Evolutionary conservation across 2,888 invertebrate genomes (phyloP).

Genomic region (Epinotia demarniana): DNA sequence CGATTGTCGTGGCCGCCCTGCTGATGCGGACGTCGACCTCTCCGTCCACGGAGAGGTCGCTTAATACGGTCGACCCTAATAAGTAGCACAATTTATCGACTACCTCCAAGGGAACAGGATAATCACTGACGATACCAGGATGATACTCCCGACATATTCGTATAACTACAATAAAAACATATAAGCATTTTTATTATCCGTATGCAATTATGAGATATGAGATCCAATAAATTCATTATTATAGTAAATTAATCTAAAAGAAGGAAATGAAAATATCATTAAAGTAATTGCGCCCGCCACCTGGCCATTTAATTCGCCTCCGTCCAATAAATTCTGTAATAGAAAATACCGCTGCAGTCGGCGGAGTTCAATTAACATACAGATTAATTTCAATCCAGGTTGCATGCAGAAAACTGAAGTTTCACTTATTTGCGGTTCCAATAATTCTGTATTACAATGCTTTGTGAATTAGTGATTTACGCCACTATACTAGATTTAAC

Average conservation of each 20-base stretch:
- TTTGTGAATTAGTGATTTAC: constrained; percentile 15
- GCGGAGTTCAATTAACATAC: constrained; percentile 55
- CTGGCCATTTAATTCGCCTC: constrained; percentile 22
- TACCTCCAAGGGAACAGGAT: too few species aligned
- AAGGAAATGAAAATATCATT: constrained; percentile 13
- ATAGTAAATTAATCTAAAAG: not conserved
- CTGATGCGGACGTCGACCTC: too few species aligned
- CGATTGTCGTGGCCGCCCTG: constrained; percentile 15
- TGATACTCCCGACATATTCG: too few species aligned
- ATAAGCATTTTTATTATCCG: too few species aligned
- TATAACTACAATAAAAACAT: too few species aligned
- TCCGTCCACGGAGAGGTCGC: not conserved
- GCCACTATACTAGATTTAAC: not conserved
- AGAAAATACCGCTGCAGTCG: constrained; percentile 50
- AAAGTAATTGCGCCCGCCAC: constrained; percentile 13
- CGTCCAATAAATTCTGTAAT: constrained; percentile 45
- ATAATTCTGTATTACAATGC: constrained; percentile 19
- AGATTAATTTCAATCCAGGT: constrained; percentile 54
- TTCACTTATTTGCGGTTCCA: constrained; percentile 14
- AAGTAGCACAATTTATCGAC: not conserved
- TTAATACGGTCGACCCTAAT: not conserved
- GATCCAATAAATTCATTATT: not conserved
- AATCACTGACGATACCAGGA: too few species aligned
- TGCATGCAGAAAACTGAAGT: not conserved
- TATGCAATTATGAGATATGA: too few species aligned